Base-by-base conservation (phyloP, 2,113 vertebrate species). In the Neolamprologus falcicula region DNA sequence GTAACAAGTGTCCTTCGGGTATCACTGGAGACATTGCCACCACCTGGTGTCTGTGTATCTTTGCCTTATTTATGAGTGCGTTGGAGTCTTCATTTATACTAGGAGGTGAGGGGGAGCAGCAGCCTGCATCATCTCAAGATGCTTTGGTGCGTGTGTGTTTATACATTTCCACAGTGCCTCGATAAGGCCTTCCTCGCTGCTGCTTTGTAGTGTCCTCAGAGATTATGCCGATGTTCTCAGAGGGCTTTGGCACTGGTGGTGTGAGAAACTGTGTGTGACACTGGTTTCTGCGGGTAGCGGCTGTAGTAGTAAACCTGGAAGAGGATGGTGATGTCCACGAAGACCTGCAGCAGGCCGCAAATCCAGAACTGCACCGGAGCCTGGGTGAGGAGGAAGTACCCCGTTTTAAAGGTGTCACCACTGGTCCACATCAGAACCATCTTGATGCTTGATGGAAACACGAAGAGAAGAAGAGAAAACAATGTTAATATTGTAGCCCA, bases 391-490 rank as follows among this genome's bases (percentile, higher is more conserved):
- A 99, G 96, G 96, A 99, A 99, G 96, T 99, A 99, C 80, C 95
- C 96, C 0, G 98, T 99, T 97, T 99, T 99, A 92, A 99, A 99
- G 5, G 98, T 98, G 96, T 99, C 98, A 0, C 98, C 98, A 0
- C 98, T 99, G 1, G 97, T 98, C 98, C 98, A 99, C 98, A 99
- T 99, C 94, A 98, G 95, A 90, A 99, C 98, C 98, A 99, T 99
- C 96, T 99, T 99, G 91, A 99, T 98, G 84, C 98, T 99, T 61
- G 1, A 84, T 83, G 19, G 83, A 8, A 76, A 85, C 14, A 4
- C 88, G 16, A 13, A 76, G 33, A 83, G 9, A 45, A 42, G 37
- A 42, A 71, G 14, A 50, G 4, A 78, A 50, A 78, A 78, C 19
- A 21, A 52, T 7, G 10, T 28, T 78, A 12, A 52, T 31, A n/a